phyloP scores from a whole-genome alignment of 2,888 invertebrate species.

The Barypeithes pellucidus region DNA sequence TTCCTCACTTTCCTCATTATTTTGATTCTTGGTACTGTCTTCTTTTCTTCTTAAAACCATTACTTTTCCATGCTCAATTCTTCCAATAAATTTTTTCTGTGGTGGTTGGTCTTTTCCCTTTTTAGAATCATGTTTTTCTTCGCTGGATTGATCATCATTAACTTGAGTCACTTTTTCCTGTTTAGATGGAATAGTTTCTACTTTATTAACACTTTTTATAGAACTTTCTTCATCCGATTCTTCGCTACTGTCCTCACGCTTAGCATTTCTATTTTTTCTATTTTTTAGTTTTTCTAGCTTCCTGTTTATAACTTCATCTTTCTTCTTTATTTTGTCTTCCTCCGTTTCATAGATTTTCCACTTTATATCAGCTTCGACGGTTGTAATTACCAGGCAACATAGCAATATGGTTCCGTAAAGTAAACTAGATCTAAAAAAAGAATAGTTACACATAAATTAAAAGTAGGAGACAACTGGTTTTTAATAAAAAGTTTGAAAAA shows the following conservation, averaged over 20 bases:
- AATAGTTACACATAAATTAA: too few relatives aligned
- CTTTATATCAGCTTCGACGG: constrained; percentile 26
- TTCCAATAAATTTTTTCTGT: constrained; percentile 45
- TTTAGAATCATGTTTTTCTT: constrained; percentile 21
- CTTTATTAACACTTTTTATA: background rate
- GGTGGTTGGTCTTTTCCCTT: constrained; percentile 6
- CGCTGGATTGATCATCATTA: background rate
- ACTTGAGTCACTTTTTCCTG: constrained; percentile 16
- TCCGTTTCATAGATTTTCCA: constrained; percentile 35
- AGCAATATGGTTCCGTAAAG: constrained; percentile 26
- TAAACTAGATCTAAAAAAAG: constrained; percentile 19
- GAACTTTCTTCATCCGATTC: constrained; percentile 5
- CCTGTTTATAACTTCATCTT: background rate
- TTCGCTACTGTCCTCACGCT: background rate
- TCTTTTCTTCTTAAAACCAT: constrained; percentile 50
- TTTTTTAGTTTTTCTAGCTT: constrained; percentile 7
- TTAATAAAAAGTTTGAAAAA: too few relatives aligned
- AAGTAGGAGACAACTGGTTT: too few relatives aligned
- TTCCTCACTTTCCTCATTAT: constrained; percentile 40
- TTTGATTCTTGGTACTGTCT: constrained; percentile 26
- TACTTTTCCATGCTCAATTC: constrained; percentile 50
- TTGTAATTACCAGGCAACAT: constrained; percentile 10
- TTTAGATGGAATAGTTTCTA: background rate
- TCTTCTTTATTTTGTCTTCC: constrained; percentile 20
- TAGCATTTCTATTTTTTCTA: background rate